phyloP scores from a whole-genome alignment of 35 echinoderm and acorn worm genomes.

The Nesometra sesokonis region DNA sequence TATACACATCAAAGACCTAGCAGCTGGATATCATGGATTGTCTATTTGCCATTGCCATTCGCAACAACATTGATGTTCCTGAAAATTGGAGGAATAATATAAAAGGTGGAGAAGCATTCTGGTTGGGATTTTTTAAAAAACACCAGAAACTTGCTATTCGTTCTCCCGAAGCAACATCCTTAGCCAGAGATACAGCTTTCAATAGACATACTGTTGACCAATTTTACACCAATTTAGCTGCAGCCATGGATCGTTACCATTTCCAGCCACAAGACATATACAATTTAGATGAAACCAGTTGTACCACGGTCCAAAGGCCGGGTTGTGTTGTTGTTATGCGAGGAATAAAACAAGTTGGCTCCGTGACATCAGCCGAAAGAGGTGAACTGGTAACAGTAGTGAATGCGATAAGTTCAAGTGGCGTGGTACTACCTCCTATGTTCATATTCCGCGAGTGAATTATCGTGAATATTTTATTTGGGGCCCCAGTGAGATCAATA shows the following conservation, averaged over 20 bases:
- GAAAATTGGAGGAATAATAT: conserved; percentile 22
- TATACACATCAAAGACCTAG: conserved; percentile 22
- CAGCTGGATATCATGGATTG: conserved; percentile 29
- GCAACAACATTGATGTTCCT: conserved; percentile 27
- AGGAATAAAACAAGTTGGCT: conserved; percentile 16
- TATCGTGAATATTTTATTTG: background rate
- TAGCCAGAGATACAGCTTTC: conserved; percentile 34
- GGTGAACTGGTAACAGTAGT: conserved; percentile 11
- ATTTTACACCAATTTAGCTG: conserved; percentile 43
- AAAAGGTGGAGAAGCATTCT: conserved; percentile 32
- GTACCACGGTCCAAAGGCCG: background rate
- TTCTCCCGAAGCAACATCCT: conserved; percentile 37
- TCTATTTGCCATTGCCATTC: conserved; percentile 20
- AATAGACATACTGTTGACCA: conserved; percentile 16
- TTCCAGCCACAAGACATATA: conserved; percentile 39
- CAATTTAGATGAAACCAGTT: conserved; percentile 47
- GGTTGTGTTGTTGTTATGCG: background rate
- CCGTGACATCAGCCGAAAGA: background rate
- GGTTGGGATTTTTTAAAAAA: conserved; percentile 37
- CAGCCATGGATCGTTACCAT: conserved; percentile 28
- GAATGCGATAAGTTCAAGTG: background rate
- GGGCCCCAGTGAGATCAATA: background rate
- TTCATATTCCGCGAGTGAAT: conserved; percentile 1
- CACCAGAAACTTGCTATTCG: conserved; percentile 34
- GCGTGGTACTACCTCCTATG: background rate